A percentile compares a stretch with the other conserved stretches of the same genome.
Conservation (phyloP, 2,888 invertebrate genomes). For the Macrosiphum euphorbiae region DNA sequence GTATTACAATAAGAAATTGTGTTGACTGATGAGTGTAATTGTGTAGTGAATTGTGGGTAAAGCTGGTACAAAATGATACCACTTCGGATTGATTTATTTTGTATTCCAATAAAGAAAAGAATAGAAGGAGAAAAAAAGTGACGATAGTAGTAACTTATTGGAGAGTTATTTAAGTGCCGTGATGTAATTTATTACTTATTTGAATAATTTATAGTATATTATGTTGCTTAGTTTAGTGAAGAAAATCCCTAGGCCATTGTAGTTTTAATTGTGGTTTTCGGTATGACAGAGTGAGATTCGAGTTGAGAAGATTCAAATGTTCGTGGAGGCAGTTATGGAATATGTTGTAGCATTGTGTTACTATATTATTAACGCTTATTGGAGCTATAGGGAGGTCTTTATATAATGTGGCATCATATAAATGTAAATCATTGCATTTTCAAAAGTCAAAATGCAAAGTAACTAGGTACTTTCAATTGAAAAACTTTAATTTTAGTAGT, state of each 20-base stretch:
- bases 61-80: neutral
- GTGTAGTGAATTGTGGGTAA: neutral
- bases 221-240: neutral
- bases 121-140: neutral
- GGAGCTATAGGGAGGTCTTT: too few relatives aligned
- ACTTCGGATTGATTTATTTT: neutral
- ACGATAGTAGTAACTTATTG: neutral
- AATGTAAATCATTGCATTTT: too few relatives aligned
- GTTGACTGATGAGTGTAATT: neutral
- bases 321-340: neutral
- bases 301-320: neutral
- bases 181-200: neutral
- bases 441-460: too few relatives aligned
- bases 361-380: too few relatives aligned
- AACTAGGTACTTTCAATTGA: too few relatives aligned
- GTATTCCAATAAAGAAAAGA: neutral
- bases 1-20: neutral
- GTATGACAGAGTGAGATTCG: neutral
- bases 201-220: neutral
- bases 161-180: neutral
- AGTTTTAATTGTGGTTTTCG: neutral
- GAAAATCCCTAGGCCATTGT: neutral
- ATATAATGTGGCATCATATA: too few relatives aligned
- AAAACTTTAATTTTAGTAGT: too few relatives aligned
- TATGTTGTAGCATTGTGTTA: too few relatives aligned